phyloP scores from a whole-genome alignment of 2,888 invertebrate genomes.

The Amphipyra tragopoginis region DNA sequence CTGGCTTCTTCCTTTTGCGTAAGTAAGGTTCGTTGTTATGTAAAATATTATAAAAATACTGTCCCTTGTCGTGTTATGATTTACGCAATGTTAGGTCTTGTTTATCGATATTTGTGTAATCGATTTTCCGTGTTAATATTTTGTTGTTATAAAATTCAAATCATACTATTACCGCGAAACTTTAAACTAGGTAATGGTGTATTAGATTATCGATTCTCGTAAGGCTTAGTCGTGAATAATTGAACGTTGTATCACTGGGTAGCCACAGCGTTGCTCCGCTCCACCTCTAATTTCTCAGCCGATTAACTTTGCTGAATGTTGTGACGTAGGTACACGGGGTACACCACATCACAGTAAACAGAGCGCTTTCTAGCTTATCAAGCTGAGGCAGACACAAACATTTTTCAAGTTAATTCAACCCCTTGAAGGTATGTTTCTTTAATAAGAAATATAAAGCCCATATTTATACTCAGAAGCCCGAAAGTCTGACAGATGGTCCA shows the following conservation, averaged over 20 bases:
- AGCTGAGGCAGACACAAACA: constrained; percentile 12
- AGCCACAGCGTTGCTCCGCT: constrained; percentile 35
- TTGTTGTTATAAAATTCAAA: constrained; percentile 6
- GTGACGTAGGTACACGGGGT: no score
- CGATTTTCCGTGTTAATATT: constrained; percentile 17
- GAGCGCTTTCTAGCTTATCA: constrained; percentile 16
- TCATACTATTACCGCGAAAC: constrained; percentile 1
- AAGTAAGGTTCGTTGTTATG: not conserved
- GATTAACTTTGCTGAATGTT: constrained; percentile 57
- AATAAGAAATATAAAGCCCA: not conserved
- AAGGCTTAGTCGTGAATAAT: constrained; percentile 56
- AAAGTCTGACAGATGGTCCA: no score
- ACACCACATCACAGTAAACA: constrained; percentile 41
- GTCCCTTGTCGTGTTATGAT: no score
- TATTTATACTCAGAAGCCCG: no score
- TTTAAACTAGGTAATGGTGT: constrained; percentile 23
- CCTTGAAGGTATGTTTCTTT: constrained; percentile 8
- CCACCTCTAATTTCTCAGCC: constrained; percentile 60
- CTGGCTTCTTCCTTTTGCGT: constrained; percentile 23
- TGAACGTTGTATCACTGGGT: constrained; percentile 53
- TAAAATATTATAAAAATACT: no score
- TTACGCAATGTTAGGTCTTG: no score
- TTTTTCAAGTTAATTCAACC: constrained; percentile 30
- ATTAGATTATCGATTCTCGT: constrained; percentile 47
- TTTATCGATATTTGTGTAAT: constrained; percentile 1